phyloP scores from a whole-genome alignment of 2,113 vertebrate genomes.

The Narcine bancroftii region DNA sequence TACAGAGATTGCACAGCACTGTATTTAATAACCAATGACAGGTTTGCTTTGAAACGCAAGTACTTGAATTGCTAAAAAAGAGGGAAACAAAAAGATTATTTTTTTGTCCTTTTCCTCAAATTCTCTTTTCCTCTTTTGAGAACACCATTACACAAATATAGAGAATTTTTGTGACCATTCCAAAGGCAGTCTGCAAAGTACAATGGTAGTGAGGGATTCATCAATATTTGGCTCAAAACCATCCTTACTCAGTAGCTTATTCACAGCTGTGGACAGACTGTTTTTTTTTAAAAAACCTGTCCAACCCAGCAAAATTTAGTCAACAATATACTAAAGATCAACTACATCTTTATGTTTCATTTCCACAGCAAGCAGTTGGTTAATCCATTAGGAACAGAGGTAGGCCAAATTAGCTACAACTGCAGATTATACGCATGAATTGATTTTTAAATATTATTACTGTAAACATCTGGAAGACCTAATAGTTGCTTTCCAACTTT shows the following conservation, averaged over 20 bases:
- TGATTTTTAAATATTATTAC: not conserved
- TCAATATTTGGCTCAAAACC: not conserved
- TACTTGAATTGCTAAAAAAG: conserved; percentile 83
- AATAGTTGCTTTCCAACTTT: not conserved
- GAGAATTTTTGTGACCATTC: not conserved
- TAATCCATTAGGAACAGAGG: not conserved
- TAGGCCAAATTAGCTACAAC: not conserved
- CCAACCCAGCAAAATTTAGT: not conserved
- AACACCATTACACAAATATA: not conserved
- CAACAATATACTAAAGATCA: not conserved
- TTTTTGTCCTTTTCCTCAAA: not conserved
- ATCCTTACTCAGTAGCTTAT: not conserved
- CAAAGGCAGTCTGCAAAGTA: not conserved
- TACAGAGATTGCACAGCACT: conserved; percentile 77
- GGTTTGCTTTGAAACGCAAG: conserved; percentile 73
- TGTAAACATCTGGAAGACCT: not conserved
- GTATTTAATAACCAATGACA: conserved; percentile 70
- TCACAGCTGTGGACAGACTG: not conserved
- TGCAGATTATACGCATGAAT: not conserved
- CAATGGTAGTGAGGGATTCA: not conserved
- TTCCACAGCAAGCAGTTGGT: not conserved
- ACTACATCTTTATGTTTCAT: not conserved
- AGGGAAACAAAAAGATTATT: conserved; percentile 33
- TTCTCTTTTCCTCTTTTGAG: not conserved
- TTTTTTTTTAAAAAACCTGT: too few species aligned